These are phyloP conservation scores for Aethes cnicana DNA, from an alignment of 2,888 invertebrate species.

Conservation along the genomic window DNA sequence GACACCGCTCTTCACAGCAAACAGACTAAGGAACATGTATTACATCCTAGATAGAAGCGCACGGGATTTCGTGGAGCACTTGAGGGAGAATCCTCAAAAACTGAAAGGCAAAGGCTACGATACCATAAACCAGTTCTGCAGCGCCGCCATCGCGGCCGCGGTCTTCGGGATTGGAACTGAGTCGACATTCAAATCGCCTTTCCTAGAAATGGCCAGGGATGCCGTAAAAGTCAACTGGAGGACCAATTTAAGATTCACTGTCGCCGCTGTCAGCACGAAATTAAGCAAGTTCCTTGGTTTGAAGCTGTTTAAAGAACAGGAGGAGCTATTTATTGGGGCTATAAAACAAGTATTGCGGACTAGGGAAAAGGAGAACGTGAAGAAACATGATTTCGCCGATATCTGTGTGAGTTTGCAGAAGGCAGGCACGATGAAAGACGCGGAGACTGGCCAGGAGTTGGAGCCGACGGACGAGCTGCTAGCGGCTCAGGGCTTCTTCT, in stretches of 20 bases:
- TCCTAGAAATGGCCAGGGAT: slow-evolving; percentile 44
- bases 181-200: slow-evolving; percentile 59
- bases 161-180: slow-evolving; percentile 63
- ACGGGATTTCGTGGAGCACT: slow-evolving; percentile 50
- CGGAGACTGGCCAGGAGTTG: slow-evolving; percentile 48
- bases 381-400: slow-evolving; percentile 60
- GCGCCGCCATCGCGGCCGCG: slow-evolving; percentile 55
- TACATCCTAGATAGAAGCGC: slow-evolving; percentile 59
- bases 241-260: slow-evolving; percentile 43
- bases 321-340: slow-evolving; percentile 56
- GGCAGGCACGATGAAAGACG: slow-evolving; percentile 49
- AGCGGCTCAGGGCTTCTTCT: slow-evolving; percentile 63
- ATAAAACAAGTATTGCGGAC: slow-evolving; percentile 54
- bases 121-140: slow-evolving; percentile 46
- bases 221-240: slow-evolving; percentile 37
- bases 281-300: slow-evolving; percentile 43
- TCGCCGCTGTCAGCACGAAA: slow-evolving; percentile 36
- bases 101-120: slow-evolving; percentile 41
- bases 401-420: slow-evolving; percentile 57
- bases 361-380: slow-evolving; percentile 47
- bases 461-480: slow-evolving; percentile 58
- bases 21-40: slow-evolving; percentile 65
- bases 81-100: slow-evolving; percentile 46
- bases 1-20: slow-evolving; percentile 58
- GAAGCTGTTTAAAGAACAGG: slow-evolving; percentile 48